Conservation (phyloP, 2,888 invertebrate genomes). For the Piscicola geometra region DNA sequence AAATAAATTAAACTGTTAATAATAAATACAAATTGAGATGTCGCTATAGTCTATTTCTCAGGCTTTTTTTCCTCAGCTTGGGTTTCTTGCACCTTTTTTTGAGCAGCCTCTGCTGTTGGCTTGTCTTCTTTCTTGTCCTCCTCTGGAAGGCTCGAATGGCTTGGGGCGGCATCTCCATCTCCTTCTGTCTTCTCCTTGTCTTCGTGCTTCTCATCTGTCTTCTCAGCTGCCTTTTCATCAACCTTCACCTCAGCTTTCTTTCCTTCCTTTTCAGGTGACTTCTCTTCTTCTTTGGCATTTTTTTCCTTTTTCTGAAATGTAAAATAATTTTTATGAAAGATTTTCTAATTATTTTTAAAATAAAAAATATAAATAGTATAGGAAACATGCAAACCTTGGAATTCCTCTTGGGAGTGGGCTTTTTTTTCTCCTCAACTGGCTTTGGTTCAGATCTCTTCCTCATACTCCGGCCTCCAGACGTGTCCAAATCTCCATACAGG, state of each 20-base stretch:
- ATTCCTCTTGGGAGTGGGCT: slow-evolving; percentile 61
- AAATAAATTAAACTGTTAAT: not conserved
- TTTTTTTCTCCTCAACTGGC: slow-evolving; percentile 47
- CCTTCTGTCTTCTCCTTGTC: not conserved
- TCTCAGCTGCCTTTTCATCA: not conserved
- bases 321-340: too few species aligned
- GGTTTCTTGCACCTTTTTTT: slow-evolving; percentile 24
- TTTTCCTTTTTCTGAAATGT: too few species aligned
- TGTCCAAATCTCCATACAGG: slow-evolving; percentile 39
- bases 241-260: not conserved
- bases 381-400: slow-evolving; percentile 61
- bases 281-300: too few species aligned
- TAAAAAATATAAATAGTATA: not conserved
- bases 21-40: slow-evolving; percentile 21
- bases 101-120: not conserved
- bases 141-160: not conserved
- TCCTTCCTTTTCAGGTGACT: too few species aligned
- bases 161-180: not conserved
- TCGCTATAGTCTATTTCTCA: slow-evolving; percentile 31
- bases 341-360: not conserved
- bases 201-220: not conserved
- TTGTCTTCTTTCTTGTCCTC: not conserved
- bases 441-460: slow-evolving; percentile 35
- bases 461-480: slow-evolving; percentile 32
- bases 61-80: slow-evolving; percentile 21